Percentiles rank a stretch among this genome's conserved stretches.
Conservation (phyloP, 1,140 invertebrate genomes). For the Caenorhabditis tropicalis region DNA sequence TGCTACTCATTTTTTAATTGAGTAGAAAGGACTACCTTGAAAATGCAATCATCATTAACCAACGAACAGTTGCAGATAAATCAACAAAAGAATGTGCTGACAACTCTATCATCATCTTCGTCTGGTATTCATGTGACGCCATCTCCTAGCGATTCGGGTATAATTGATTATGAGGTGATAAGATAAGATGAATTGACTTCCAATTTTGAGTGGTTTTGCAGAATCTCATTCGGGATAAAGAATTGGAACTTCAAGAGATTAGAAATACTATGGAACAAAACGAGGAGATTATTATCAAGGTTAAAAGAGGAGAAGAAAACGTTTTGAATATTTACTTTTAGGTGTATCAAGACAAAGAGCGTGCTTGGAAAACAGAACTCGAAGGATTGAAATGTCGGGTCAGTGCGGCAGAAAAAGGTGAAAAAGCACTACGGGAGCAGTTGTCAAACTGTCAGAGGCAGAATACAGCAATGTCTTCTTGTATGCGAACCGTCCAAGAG, state of each 20-base stretch:
- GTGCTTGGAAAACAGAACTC: slow-evolving; percentile 62
- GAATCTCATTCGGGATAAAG: slow-evolving; percentile 65
- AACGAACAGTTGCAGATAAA: slow-evolving; percentile 32
- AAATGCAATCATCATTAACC: neutral
- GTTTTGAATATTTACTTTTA: slow-evolving; percentile 16
- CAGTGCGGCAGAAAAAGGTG: slow-evolving; percentile 55
- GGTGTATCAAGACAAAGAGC: slow-evolving; percentile 67
- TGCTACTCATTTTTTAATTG: neutral
- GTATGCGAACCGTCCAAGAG: slow-evolving; percentile 61
- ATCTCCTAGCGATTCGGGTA: slow-evolving; percentile 66
- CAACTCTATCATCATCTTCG: slow-evolving; percentile 47
- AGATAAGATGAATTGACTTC: neutral
- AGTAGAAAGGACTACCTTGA: neutral
- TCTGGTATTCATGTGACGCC: slow-evolving; percentile 65
- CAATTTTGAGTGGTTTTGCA: slow-evolving; percentile 24
- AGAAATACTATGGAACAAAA: slow-evolving; percentile 65
- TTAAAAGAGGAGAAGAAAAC: neutral
- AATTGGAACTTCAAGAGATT: slow-evolving; percentile 61
- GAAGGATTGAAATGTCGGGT: slow-evolving; percentile 58
- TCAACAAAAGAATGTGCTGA: slow-evolving; percentile 16
- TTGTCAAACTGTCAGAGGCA: slow-evolving; percentile 54
- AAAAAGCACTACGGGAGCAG: slow-evolving; percentile 47
- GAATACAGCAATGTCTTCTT: slow-evolving; percentile 54
- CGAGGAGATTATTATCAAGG: slow-evolving; percentile 64
- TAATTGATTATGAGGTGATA: slow-evolving; percentile 64